These are phyloP conservation scores for Leuciscus waleckii DNA, from an alignment of 2,797 vertebrate genomes.

Conservation along the genomic window DNA sequence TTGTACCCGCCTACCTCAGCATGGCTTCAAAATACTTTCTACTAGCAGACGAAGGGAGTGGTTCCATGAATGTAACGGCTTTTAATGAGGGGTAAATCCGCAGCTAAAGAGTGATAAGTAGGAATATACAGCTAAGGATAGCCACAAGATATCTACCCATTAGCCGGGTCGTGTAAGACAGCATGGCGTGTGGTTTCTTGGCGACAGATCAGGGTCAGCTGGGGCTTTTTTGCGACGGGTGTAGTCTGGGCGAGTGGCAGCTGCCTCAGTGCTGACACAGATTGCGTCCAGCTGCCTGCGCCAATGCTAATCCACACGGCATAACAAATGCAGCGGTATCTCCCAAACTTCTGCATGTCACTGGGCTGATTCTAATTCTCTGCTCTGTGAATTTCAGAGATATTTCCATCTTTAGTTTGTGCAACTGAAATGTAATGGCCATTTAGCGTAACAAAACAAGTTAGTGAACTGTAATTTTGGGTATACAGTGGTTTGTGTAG, in stretches of 20 bases:
- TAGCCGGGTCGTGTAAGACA: slow-evolving; percentile 45
- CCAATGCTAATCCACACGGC: slow-evolving; percentile 42
- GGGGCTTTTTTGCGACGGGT: slow-evolving; percentile 40
- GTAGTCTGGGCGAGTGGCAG: slow-evolving; percentile 52
- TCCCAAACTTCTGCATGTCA: slow-evolving; percentile 25
- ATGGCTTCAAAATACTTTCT: not conserved
- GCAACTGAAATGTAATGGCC: not conserved
- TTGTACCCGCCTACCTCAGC: not conserved
- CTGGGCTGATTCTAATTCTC: not conserved
- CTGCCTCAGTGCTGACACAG: slow-evolving; percentile 55
- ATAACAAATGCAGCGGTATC: slow-evolving; percentile 27
- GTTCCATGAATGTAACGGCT: not conserved
- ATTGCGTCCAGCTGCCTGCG: slow-evolving; percentile 57
- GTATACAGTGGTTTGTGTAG: not conserved
- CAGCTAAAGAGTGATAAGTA: slow-evolving; percentile 35
- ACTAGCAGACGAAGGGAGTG: slow-evolving; percentile 5
- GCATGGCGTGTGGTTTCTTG: slow-evolving; percentile 41
- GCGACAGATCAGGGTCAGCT: slow-evolving; percentile 47
- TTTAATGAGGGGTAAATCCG: slow-evolving; percentile 50
- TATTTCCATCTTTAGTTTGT: not conserved
- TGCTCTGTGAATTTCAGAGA: not conserved
- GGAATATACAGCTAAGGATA: slow-evolving; percentile 13
- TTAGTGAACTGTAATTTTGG: not conserved
- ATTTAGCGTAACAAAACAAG: slow-evolving; percentile 8
- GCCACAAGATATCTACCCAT: slow-evolving; percentile 28